Conservation (phyloP, 2,113 vertebrate species). For the Crotalus tigris region DNA sequence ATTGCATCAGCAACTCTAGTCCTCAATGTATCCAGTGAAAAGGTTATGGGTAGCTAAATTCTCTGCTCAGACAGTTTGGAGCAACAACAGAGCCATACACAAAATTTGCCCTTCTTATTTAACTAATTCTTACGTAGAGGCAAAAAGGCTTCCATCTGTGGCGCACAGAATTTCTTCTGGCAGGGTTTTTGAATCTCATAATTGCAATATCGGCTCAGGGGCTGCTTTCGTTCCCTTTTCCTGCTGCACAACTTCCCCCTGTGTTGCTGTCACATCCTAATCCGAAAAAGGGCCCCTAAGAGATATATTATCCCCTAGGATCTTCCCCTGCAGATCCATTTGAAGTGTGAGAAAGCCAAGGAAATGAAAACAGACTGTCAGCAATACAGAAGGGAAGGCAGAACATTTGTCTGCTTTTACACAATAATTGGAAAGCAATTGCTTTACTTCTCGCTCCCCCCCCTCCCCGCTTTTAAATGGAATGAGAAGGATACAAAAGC, state of each 20-base stretch:
- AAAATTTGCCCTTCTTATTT: neutral
- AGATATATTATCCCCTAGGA: neutral
- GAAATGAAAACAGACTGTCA: neutral
- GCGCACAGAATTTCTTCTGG: neutral
- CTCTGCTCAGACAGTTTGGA: neutral
- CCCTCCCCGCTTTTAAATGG: neutral
- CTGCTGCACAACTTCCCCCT: neutral
- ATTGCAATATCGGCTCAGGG: neutral
- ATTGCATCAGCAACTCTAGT: no score
- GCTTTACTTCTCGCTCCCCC: neutral
- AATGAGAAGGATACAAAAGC: neutral
- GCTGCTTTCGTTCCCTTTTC: neutral
- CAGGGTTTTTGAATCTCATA: neutral
- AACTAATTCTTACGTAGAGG: neutral
- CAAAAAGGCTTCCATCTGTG: neutral
- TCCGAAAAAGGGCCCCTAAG: neutral
- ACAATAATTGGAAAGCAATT: neutral
- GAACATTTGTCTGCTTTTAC: neutral
- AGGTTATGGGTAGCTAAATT: neutral
- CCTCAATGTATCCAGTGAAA: neutral
- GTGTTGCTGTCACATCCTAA: neutral
- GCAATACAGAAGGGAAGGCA: neutral
- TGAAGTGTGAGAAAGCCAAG: neutral
- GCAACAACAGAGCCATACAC: neutral
- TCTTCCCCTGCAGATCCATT: neutral